Percentiles rank a stretch among this genome's conserved stretches.
These are phyloP conservation scores for Cassiopea andromeda DNA, from an alignment of 30 jellyfish, hydroid and myxozoan species.

Conservation along the genomic window DNA sequence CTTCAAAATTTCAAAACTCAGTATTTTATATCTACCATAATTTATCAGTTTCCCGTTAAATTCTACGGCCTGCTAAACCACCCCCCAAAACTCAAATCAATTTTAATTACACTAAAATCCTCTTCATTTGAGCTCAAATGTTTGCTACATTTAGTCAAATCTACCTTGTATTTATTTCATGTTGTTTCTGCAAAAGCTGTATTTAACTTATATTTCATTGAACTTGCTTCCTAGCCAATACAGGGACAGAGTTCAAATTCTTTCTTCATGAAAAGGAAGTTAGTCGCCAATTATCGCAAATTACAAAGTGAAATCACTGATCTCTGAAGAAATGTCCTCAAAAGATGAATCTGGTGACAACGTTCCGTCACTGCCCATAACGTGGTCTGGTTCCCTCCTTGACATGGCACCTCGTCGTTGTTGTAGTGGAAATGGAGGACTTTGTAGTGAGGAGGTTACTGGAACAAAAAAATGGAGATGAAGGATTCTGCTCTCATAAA, in stretches of 20 bases:
- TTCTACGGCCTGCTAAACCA: too few species aligned
- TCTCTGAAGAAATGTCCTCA: conserved; percentile 54
- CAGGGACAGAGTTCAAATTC: background rate
- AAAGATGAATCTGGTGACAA: conserved; percentile 54
- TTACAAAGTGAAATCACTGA: conserved; percentile 25
- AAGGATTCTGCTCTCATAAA: too few species aligned
- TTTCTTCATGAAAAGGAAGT: background rate
- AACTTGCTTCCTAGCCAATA: background rate
- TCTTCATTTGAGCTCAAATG: too few species aligned
- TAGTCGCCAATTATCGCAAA: background rate
- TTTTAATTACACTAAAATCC: too few species aligned
- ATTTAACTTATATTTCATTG: background rate
- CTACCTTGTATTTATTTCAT: too few species aligned
- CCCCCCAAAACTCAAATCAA: too few species aligned
- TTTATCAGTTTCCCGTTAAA: too few species aligned
- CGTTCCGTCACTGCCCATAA: conserved; percentile 27
- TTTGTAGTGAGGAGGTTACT: conserved; percentile 16
- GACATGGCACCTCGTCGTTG: background rate
- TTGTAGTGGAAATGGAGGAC: conserved; percentile 27
- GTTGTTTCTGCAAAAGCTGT: too few species aligned
- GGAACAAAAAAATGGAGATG: background rate
- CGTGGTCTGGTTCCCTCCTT: conserved; percentile 8
- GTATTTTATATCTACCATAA: too few species aligned
- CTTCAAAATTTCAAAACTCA: too few species aligned
- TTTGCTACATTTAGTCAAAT: too few species aligned